Evolutionary conservation across 1,140 invertebrate species (phyloP), one percentile per base, ranked within the genome.

Genomic region (Sarcophaga peregrina): DNA sequence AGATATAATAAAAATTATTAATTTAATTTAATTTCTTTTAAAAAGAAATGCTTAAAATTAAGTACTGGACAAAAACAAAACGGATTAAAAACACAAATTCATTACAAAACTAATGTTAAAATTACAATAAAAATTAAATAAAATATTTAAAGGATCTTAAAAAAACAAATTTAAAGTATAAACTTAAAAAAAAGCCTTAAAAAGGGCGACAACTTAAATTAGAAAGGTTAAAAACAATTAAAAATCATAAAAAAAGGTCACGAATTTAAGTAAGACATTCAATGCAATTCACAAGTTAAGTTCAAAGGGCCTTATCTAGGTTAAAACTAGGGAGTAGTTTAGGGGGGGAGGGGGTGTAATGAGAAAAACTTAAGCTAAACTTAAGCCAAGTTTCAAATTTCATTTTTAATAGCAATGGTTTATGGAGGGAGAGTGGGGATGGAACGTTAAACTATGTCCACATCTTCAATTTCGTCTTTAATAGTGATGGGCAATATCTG

Each of bases 401-500:
- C n/a, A n/a, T n/a, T n/a, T n/a, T n/a, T n/a, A n/a, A n/a, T n/a
- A n/a, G n/a, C 5, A 58, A 58, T 9, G 15, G 8, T 68, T 20
- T 68, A 20, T 17, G 20, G 58, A 17, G 20, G 20, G 8, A 8
- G 9, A 62, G 7, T 62, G 13, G 1, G n/a, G n/a, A 62, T n/a
- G 54, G 10, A 15, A 62, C 20, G 8, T 62, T 62, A 78, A 78
- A 20, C 75, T 48, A 81, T 72, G 45, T 81, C 80, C 0, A 68
- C 80, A 72, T 81, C 80, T 48, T 81, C 80, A n/a, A 81, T 72
- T 72, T 81, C 80, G 48, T 62, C 80, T 72, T 81, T 81, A 11
- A 81, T 81, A 5, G 80, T 58, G 13, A 81, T 68, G 15, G 80
- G 80, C 80, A 68, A 17, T n/a, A 81, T 10, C 62, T 81, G 80